Evolutionary conservation across 2,113 vertebrate species (phyloP).

Genomic region (Alethe castanea): DNA sequence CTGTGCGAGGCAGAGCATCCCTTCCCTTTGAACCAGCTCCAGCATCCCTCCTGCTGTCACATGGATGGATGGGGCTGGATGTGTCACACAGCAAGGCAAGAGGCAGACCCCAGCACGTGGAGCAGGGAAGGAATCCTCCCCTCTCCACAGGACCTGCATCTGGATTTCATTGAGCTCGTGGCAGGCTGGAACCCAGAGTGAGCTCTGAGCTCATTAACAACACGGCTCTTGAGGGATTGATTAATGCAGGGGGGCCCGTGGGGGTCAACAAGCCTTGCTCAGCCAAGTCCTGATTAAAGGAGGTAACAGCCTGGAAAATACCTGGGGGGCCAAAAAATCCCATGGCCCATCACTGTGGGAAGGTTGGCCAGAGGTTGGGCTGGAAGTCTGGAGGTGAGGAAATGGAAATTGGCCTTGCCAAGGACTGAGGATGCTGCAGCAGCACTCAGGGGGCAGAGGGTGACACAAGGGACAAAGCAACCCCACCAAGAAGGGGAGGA

Average conservation of each 20-base stretch:
- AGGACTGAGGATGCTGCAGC: not conserved
- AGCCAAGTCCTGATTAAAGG: not conserved
- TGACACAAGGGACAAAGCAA: not conserved
- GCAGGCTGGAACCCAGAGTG: not conserved
- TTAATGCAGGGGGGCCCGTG: not conserved
- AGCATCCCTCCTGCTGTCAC: not conserved
- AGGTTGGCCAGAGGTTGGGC: not conserved
- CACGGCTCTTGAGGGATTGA: not conserved
- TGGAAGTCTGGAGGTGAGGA: not conserved
- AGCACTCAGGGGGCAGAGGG: rapidly evolving
- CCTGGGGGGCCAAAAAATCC: not conserved
- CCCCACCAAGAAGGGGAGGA: rapidly evolving
- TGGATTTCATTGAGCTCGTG: not conserved
- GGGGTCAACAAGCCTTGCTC: not conserved
- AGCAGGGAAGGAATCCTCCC: not conserved
- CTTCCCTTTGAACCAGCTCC: not conserved
- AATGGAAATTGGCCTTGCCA: not conserved
- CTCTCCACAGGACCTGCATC: not conserved
- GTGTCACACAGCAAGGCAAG: not conserved
- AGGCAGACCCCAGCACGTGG: rapidly evolving
- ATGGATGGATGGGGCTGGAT: not conserved
- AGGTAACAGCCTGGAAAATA: not conserved
- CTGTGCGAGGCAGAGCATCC: not conserved
- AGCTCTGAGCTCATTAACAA: not conserved
- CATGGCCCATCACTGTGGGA: not conserved